A percentile compares a stretch with the other conserved stretches of the same genome.
These are phyloP conservation scores for Esox niger DNA, from an alignment of 2,113 vertebrate species.

Conservation along the genomic window DNA sequence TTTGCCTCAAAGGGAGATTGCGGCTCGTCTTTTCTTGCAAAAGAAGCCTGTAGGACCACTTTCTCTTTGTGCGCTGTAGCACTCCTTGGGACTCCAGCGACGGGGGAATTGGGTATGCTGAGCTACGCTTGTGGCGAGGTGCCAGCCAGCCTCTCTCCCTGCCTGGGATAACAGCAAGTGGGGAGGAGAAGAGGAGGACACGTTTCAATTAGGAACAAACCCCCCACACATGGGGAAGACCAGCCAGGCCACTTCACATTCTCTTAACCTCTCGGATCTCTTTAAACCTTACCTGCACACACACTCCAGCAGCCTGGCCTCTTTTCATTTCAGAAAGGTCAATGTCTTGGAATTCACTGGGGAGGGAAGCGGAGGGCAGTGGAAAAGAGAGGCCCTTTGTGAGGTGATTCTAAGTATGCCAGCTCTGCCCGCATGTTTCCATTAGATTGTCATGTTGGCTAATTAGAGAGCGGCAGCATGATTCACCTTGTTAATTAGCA, in stretches of 20 bases:
- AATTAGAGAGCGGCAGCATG: slow-evolving; percentile 98
- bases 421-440: slow-evolving; percentile 85
- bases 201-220: slow-evolving; percentile 70
- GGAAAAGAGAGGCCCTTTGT: slow-evolving; percentile 46
- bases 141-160: slow-evolving; percentile 56
- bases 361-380: slow-evolving; percentile 56
- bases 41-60: slow-evolving; percentile 70
- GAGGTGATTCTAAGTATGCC: slow-evolving; percentile 74
- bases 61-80: slow-evolving; percentile 71
- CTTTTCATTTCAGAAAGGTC: slow-evolving; percentile 40
- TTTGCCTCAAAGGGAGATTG: slow-evolving; percentile 70
- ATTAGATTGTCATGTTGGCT: slow-evolving; percentile 98
- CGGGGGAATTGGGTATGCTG: slow-evolving; percentile 70
- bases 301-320: slow-evolving; percentile 31
- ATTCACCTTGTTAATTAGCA: slow-evolving; percentile 99
- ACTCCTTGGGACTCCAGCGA: slow-evolving; percentile 70
- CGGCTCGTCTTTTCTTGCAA: slow-evolving; percentile 63
- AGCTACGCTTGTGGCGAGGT: slow-evolving; percentile 71
- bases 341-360: slow-evolving; percentile 44
- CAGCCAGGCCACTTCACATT: slow-evolving; percentile 28
- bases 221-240: slow-evolving; percentile 30
- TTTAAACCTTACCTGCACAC: slow-evolving; percentile 45
- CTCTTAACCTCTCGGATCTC: slow-evolving; percentile 51
- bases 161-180: slow-evolving; percentile 58
- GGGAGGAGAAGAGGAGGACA: slow-evolving; percentile 58